A percentile compares a stretch with the other conserved stretches of the same genome.
Conservation (phyloP, 2,888 invertebrate genomes). For the Microdon myrmicae region DNA sequence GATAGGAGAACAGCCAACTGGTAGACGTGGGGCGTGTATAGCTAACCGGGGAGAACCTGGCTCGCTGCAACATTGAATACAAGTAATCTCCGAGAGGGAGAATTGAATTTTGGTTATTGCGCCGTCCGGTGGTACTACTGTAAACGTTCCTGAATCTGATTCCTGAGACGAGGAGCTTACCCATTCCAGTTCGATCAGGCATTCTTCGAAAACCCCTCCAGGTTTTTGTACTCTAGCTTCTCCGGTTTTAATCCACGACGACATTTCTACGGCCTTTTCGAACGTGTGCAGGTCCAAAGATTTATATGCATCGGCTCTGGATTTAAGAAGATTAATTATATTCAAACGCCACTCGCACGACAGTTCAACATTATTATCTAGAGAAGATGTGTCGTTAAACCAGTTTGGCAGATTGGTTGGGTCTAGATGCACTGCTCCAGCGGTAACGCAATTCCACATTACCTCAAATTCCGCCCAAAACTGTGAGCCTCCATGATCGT, state of each 20-base stretch:
- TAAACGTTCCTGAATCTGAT: slow-evolving; percentile 78
- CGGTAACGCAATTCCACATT: slow-evolving; percentile 83
- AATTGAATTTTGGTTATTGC: slow-evolving; percentile 79
- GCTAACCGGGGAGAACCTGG: slow-evolving; percentile 81
- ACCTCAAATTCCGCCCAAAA: slow-evolving; percentile 85
- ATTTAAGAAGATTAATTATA: slow-evolving; percentile 76
- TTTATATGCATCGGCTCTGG: slow-evolving; percentile 68
- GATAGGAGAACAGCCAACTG: slow-evolving; percentile 69
- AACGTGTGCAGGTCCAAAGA: slow-evolving; percentile 71
- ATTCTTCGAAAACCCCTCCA: slow-evolving; percentile 75
- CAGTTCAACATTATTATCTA: slow-evolving; percentile 72
- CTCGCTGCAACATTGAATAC: slow-evolving; percentile 81
- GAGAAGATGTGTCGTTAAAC: slow-evolving; percentile 71
- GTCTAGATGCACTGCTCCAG: slow-evolving; percentile 83
- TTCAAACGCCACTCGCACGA: slow-evolving; percentile 80
- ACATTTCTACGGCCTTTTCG: slow-evolving; percentile 83
- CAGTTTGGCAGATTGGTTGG: slow-evolving; percentile 81
- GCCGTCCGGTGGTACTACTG: slow-evolving; percentile 81
- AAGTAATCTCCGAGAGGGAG: slow-evolving; percentile 80
- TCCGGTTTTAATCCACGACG: slow-evolving; percentile 87
- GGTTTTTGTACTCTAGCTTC: slow-evolving; percentile 76
- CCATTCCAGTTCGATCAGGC: slow-evolving; percentile 85
- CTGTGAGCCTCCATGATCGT: slow-evolving; percentile 72
- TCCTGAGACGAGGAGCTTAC: slow-evolving; percentile 72
- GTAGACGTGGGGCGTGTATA: slow-evolving; percentile 75